Conservation (phyloP, 2,113 vertebrate genomes). For the Myotis brandtii region DNA sequence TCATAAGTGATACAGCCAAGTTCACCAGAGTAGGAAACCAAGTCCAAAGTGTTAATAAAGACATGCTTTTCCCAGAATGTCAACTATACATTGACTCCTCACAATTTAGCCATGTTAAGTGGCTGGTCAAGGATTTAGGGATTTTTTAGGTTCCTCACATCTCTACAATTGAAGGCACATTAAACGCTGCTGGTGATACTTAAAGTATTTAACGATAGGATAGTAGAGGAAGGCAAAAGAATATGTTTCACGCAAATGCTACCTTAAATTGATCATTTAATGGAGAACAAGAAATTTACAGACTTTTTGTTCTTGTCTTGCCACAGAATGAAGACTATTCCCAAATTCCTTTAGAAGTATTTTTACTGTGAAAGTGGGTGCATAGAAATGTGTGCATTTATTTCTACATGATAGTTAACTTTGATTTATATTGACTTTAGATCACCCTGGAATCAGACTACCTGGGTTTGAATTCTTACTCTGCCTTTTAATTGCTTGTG, state of each 20-base stretch:
- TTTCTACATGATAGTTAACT: slow-evolving; percentile 14
- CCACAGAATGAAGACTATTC: neutral
- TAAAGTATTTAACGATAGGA: slow-evolving; percentile 21
- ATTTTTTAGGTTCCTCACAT: neutral
- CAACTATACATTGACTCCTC: neutral
- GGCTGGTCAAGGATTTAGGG: neutral
- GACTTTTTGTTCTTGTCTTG: neutral
- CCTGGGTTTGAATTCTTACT: neutral
- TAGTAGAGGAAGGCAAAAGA: neutral
- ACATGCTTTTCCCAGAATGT: neutral
- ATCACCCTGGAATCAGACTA: neutral
- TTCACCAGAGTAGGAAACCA: neutral
- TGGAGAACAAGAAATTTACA: neutral
- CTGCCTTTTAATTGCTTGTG: neutral
- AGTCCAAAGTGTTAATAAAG: neutral
- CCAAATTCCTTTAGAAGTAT: slow-evolving; percentile 40
- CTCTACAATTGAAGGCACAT: neutral
- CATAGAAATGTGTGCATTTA: neutral
- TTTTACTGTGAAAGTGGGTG: neutral
- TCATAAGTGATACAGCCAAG: neutral
- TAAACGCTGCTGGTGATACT: neutral
- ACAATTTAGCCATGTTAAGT: neutral
- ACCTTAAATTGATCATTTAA: slow-evolving; percentile 31
- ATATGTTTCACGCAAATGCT: neutral
- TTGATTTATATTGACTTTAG: neutral